These are phyloP conservation scores for Megaceryle alcyon DNA, from an alignment of 2,797 vertebrate species.

Conservation along the genomic window DNA sequence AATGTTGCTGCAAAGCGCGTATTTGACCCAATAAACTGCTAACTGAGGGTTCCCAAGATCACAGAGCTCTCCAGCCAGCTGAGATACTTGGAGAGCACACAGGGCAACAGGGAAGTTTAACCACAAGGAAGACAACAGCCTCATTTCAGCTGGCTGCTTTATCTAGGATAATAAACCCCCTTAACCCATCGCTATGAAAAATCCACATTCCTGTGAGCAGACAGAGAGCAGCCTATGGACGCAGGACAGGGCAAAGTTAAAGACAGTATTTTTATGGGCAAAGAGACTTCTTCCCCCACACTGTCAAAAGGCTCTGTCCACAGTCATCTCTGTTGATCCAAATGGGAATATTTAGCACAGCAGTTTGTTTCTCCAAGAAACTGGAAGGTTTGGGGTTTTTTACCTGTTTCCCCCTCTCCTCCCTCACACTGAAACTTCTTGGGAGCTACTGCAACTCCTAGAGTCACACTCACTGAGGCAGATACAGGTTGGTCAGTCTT, in stretches of 20 bases:
- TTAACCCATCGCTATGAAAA: not conserved
- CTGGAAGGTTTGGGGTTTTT: not conserved
- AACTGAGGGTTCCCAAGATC: not conserved
- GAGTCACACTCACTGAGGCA: not conserved
- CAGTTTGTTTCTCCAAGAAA: not conserved
- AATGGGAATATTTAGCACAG: not conserved
- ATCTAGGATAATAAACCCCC: not conserved
- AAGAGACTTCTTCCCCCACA: not conserved
- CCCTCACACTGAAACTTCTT: not conserved
- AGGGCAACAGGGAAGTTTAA: rapidly evolving
- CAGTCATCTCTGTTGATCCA: not conserved
- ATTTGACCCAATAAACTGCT: not conserved
- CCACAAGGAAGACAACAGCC: not conserved
- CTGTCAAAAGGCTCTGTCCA: not conserved
- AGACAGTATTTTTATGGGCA: rapidly evolving
- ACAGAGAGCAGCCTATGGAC: not conserved
- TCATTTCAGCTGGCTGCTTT: not conserved
- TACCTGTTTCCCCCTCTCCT: not conserved
- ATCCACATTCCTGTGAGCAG: rapidly evolving
- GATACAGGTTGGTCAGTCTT: not conserved
- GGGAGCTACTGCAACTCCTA: not conserved
- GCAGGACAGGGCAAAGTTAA: not conserved
- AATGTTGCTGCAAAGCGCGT: not conserved
- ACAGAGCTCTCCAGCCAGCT: not conserved
- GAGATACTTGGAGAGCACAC: not conserved